Percentiles rank a stretch among this genome's conserved stretches.
Evolutionary conservation across 2,113 vertebrate species (phyloP).

Genomic region (Dicentrarchus labrax): DNA sequence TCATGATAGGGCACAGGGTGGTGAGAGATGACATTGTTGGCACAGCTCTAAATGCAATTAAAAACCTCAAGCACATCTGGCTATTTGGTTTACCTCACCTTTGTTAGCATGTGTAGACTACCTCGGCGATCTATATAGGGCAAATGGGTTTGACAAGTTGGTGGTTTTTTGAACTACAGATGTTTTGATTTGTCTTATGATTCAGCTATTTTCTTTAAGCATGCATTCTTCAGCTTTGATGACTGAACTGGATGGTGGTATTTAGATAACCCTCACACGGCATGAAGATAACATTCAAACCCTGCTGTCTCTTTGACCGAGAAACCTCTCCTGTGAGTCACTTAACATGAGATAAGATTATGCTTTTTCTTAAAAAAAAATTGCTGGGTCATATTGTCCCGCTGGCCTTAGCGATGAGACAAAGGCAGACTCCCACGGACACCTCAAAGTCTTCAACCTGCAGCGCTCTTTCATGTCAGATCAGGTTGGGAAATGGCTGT

Average conservation of each 20-base stretch:
- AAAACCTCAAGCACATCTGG: conserved; percentile 55
- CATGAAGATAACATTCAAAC: conserved; percentile 46
- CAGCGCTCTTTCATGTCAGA: conserved; percentile 65
- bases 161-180: neutral
- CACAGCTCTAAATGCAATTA: conserved; percentile 46
- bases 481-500: conserved; percentile 60
- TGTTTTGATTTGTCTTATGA: conserved; percentile 18
- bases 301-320: conserved; percentile 11
- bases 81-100: conserved; percentile 57
- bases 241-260: conserved; percentile 36
- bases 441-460: conserved; percentile 53
- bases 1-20: conserved; percentile 59
- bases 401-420: conserved; percentile 13
- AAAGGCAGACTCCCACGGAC: conserved; percentile 39
- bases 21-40: conserved; percentile 61
- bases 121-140: neutral
- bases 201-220: conserved; percentile 27
- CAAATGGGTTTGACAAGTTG: neutral
- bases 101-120: conserved; percentile 24
- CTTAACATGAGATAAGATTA: conserved; percentile 40
- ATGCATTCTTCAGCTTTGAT: conserved; percentile 32
- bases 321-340: conserved; percentile 54
- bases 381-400: conserved; percentile 30
- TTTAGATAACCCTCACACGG: conserved; percentile 50
- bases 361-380: conserved; percentile 31